Conservation (phyloP, 2,797 vertebrate species). For the Clarias laeviceps region DNA sequence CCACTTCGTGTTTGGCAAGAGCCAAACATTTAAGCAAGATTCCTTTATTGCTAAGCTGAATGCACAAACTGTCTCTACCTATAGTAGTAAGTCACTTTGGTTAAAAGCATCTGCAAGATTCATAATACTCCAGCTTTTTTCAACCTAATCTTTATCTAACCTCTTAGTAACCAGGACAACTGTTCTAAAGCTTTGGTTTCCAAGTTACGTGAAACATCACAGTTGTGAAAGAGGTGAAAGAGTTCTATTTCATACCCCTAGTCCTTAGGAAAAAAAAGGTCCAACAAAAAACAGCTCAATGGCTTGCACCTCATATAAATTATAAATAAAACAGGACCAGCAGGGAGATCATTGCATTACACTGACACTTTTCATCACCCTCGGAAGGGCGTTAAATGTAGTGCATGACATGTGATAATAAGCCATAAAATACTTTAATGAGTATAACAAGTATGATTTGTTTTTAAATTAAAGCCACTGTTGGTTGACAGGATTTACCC, state of each 20-base stretch:
- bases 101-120: constrained; percentile 9
- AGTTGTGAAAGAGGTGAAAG: not conserved
- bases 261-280: too few species aligned
- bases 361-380: not conserved
- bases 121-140: constrained; percentile 15
- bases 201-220: not conserved
- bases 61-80: not conserved
- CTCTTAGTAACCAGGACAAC: constrained; percentile 2
- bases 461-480: not conserved
- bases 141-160: constrained; percentile 19
- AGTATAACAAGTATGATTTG: not conserved
- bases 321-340: not conserved
- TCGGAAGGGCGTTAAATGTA: not conserved
- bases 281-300: too few species aligned
- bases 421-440: not conserved
- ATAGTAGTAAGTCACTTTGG: not conserved
- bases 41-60: not conserved
- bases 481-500: not conserved
- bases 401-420: not conserved
- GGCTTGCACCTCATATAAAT: not conserved
- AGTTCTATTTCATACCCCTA: not conserved
- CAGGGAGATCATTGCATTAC: not conserved
- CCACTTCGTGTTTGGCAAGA: not conserved
- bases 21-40: not conserved
- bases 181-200: not conserved